Conservation (phyloP, 2,113 vertebrate genomes). For the Eptesicus fuscus region DNA sequence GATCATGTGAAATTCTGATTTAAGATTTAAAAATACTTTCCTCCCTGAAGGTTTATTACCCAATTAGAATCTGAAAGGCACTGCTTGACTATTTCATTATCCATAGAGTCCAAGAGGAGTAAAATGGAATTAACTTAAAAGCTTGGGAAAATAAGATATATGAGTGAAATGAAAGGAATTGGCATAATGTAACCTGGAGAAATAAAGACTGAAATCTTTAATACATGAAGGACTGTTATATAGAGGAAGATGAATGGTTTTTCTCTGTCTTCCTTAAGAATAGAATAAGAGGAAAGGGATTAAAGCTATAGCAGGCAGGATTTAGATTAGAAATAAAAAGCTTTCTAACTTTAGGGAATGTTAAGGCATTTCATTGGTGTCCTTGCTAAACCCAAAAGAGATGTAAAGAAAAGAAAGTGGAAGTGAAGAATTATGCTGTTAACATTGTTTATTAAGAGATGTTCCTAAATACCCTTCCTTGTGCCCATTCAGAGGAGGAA, state of each 20-base stretch:
- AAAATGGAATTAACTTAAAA: conserved; percentile 53
- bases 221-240: conserved; percentile 45
- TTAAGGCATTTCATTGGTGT: conserved; percentile 18
- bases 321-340: conserved; percentile 48
- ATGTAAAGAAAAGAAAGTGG: conserved; percentile 29
- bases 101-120: conserved; percentile 24
- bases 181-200: conserved; percentile 56
- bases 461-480: neutral
- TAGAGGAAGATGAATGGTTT: conserved; percentile 33
- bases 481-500: neutral
- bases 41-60: conserved; percentile 58
- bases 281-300: conserved; percentile 42
- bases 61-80: conserved; percentile 57
- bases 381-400: neutral
- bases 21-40: conserved; percentile 60
- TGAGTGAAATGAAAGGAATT: conserved; percentile 51
- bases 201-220: conserved; percentile 57
- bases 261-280: conserved; percentile 45
- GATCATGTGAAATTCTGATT: conserved; percentile 50
- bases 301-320: conserved; percentile 38
- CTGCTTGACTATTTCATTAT: conserved; percentile 54
- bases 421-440: conserved; percentile 9
- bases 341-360: neutral
- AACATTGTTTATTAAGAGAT: conserved; percentile 28
- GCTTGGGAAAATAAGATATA: conserved; percentile 55